These are phyloP conservation scores for Myiothlypis chrysogaster DNA, from an alignment of 2,797 vertebrate genomes.

Conservation along the genomic window DNA sequence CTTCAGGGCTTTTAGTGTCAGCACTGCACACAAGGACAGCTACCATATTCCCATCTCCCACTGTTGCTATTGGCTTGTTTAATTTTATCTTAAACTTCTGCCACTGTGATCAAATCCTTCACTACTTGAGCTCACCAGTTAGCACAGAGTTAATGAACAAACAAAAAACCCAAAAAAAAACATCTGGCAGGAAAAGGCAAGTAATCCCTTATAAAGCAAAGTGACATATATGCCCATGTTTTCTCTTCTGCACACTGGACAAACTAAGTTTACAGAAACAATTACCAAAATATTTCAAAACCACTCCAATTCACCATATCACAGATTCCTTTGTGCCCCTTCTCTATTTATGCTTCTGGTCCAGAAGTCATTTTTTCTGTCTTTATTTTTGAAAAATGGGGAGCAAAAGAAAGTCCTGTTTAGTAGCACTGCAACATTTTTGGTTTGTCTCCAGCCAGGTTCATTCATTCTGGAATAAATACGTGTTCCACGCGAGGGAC, in stretches of 20 bases:
- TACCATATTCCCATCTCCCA: neutral
- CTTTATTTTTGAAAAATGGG: neutral
- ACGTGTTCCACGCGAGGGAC: neutral
- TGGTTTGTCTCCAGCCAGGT: neutral
- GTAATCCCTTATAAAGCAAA: neutral
- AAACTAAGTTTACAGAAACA: neutral
- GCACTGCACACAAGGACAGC: neutral
- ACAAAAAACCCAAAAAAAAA: too few relatives aligned
- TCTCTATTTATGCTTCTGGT: neutral
- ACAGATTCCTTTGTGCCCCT: neutral
- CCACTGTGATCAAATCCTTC: neutral
- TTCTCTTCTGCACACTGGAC: neutral
- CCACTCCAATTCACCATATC: neutral
- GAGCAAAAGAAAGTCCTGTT: neutral
- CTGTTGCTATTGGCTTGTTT: neutral
- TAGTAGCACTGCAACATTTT: neutral
- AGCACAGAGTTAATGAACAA: neutral
- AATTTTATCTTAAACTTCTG: neutral
- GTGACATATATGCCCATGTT: neutral
- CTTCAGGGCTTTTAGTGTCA: neutral
- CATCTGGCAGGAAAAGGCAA: neutral
- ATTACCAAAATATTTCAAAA: neutral
- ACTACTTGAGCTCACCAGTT: neutral
- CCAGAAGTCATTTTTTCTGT: neutral
- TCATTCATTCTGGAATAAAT: conserved; percentile 52